Evolutionary conservation across 2,797 vertebrate species (phyloP).

Genomic region (Mormyrops attenuatus): DNA sequence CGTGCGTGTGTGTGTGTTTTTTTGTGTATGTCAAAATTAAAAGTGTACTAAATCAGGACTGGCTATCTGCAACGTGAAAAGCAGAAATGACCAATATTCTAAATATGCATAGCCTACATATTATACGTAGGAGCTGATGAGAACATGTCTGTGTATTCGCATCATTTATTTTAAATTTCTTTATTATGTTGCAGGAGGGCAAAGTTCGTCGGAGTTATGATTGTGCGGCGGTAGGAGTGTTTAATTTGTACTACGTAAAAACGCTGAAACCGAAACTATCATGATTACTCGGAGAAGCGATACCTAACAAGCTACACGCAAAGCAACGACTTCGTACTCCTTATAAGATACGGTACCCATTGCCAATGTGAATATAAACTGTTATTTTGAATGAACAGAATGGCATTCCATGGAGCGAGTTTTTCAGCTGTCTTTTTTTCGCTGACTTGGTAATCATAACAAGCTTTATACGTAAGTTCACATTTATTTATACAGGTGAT

Average conservation of each 20-base stretch:
- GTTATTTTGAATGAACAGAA: not conserved
- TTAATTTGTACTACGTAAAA: not conserved
- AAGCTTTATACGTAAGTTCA: not conserved
- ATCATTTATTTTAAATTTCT: not conserved
- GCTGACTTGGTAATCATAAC: not conserved
- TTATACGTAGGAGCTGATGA: not conserved
- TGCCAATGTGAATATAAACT: not conserved
- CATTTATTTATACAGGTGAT: not conserved
- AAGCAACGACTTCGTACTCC: not conserved
- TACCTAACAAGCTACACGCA: not conserved
- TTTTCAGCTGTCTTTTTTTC: not conserved
- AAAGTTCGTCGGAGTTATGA: not conserved
- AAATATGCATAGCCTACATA: not conserved
- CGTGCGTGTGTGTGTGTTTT: not conserved
- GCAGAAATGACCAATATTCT: not conserved
- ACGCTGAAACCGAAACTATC: not conserved
- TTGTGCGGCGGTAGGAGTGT: not conserved
- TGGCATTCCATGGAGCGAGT: not conserved
- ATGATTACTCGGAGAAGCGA: not conserved
- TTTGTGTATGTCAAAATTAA: not conserved
- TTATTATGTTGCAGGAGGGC: not conserved
- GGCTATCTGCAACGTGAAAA: not conserved
- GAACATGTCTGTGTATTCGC: not conserved
- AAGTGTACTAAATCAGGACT: not conserved
- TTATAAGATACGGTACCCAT: too few species aligned